phyloP scores from a whole-genome alignment of 2,797 vertebrate genomes.

The Galaxias olidus region DNA sequence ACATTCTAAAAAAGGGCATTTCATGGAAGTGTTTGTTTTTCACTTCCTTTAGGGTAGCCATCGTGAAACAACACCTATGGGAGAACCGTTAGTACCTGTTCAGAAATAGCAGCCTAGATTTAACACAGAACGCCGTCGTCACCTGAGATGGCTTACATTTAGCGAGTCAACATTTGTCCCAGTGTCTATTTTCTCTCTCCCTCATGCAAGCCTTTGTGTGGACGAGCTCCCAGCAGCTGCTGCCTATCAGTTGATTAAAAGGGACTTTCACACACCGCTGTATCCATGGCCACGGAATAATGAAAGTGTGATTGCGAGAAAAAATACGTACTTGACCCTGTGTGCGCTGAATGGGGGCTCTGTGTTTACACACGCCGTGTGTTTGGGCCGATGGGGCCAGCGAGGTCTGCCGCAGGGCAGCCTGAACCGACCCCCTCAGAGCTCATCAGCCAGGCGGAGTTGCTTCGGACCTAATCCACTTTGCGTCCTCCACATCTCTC shows the following conservation, averaged over 20 bases:
- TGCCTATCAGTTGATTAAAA: slow-evolving; percentile 6
- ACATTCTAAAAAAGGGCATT: no score
- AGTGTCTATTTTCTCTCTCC: slow-evolving; percentile 8
- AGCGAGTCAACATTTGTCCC: slow-evolving; percentile 36
- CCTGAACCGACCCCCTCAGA: slow-evolving; percentile 47
- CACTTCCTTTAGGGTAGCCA: not conserved
- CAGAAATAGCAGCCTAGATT: slow-evolving; percentile 35
- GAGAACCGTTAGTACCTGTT: slow-evolving; percentile 17
- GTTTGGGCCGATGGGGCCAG: slow-evolving; percentile 13
- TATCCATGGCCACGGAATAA: slow-evolving; percentile 31
- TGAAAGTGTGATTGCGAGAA: slow-evolving; percentile 32
- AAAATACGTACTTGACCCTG: slow-evolving; percentile 21
- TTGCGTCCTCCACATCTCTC: slow-evolving; percentile 28
- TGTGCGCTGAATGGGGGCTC: slow-evolving; percentile 7
- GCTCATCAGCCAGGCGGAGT: slow-evolving; percentile 50
- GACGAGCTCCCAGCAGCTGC: slow-evolving; percentile 9
- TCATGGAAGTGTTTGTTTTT: no score
- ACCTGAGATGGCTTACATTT: slow-evolving; percentile 37
- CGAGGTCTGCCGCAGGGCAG: slow-evolving; percentile 41
- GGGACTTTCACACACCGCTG: slow-evolving; percentile 3
- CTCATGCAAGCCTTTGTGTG: slow-evolving; percentile 23
- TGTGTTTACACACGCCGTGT: not conserved
- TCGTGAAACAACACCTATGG: slow-evolving; percentile 8
- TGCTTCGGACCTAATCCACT: slow-evolving; percentile 63
- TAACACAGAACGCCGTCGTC: slow-evolving; percentile 42